phyloP scores from a whole-genome alignment of 1,140 invertebrate genomes.

The Caenorhabditis briggsae region DNA sequence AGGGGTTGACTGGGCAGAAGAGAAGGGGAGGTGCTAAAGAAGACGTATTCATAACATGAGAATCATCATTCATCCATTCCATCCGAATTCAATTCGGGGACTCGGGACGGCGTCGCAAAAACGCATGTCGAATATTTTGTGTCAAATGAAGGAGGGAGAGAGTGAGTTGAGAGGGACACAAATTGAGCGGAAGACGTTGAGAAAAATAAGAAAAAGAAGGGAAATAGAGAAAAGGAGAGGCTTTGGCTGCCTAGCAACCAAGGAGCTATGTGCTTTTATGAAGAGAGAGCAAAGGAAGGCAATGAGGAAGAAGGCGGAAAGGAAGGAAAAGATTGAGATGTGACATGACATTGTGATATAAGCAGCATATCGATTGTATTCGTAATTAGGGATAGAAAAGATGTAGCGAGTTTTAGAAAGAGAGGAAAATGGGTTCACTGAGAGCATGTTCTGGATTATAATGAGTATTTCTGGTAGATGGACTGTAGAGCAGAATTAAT shows the following conservation, averaged over 20 bases:
- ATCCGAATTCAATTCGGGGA: too few relatives aligned
- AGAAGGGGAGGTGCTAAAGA: background rate
- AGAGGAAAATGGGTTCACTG: too few relatives aligned
- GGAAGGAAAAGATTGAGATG: slow-evolving; percentile 10
- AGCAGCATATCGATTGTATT: background rate
- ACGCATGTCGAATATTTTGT: background rate
- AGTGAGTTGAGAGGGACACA: background rate
- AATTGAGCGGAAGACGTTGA: slow-evolving; percentile 2
- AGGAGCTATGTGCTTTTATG: background rate
- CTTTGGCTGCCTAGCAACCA: slow-evolving; percentile 2
- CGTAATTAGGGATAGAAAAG: background rate
- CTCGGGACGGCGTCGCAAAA: too few relatives aligned
- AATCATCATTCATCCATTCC: background rate
- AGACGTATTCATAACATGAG: background rate
- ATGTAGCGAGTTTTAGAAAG: too few relatives aligned
- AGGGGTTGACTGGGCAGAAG: background rate
- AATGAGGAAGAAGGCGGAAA: background rate
- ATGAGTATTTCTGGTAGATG: too few relatives aligned
- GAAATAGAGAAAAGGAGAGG: background rate
- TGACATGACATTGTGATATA: background rate
- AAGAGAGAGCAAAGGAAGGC: background rate
- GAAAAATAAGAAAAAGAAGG: too few relatives aligned
- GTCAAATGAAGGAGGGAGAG: background rate
- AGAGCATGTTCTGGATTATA: too few relatives aligned
- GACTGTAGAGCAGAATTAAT: too few relatives aligned